Base-by-base conservation (phyloP, 2,888 invertebrate genomes). In the Muscina levida region DNA sequence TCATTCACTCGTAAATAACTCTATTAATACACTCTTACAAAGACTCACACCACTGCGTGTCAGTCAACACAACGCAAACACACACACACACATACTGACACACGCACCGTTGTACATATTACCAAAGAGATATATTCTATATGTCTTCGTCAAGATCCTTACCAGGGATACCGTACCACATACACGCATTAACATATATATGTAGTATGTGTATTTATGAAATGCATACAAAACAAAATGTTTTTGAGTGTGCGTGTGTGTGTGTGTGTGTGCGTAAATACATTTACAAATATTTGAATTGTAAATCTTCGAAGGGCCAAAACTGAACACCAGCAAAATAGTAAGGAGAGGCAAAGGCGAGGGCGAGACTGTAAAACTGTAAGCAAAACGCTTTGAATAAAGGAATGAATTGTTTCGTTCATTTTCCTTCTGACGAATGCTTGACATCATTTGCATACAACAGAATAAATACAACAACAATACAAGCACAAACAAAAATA, bases 251-350 rank as follows among this genome's bases (percentile, higher is more conserved):
- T 65, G 26, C 17, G 39, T 31, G 31, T 42, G 53, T 53, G 42
- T 53, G 31, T 62, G 66, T 72, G 56, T 56, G 68, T 71, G 66
- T 37, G n/a, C 71, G 81, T 77, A 56, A n/a, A 56, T 56, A 11
- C 42, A 22, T 56, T 13, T 56, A 6, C 42, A 62, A 62, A 62
- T 62, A 62, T 62, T 62, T 62, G 83, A 84, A 84, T 78, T 57
- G 80, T 59, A 82, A 83, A 72, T 59, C 57, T 51, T 66, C 75
- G 83, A 83, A 79, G 83, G 57, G 24, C 53, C 53, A 53, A 53
- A 53, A 17, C 53, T 17, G 10, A 48, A 48, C 48, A n/a, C n/a
- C n/a, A n/a, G n/a, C n/a, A n/a, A n/a, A n/a, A n/a, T n/a, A n/a
- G n/a, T n/a, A n/a, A n/a, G n/a, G n/a, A n/a, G n/a, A n/a, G n/a